Percentiles rank a stretch among this genome's conserved stretches.
phyloP scores from a whole-genome alignment of 2,888 invertebrate species.

The Harpalus rubripes region DNA sequence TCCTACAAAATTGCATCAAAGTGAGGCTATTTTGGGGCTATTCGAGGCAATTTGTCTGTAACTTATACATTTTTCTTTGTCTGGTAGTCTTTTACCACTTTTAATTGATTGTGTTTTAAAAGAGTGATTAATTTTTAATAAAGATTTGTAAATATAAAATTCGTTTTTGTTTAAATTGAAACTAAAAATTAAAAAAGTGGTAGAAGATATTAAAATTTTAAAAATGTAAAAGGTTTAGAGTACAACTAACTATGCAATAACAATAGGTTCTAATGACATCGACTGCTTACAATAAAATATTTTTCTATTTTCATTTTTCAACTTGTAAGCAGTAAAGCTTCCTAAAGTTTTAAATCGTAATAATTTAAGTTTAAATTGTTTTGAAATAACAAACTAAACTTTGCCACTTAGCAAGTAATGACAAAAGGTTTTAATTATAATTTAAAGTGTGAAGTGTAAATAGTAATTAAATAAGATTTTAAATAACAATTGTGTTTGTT shows the following conservation, averaged over 20 bases:
- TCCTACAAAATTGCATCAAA: too few relatives aligned
- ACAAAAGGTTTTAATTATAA: constrained; percentile 34
- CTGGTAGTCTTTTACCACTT: too few relatives aligned
- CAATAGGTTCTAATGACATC: constrained; percentile 31
- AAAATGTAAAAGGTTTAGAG: constrained; percentile 20
- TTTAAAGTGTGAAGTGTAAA: constrained; percentile 46
- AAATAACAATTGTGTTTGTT: constrained; percentile 46
- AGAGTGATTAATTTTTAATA: not conserved
- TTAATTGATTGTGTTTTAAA: not conserved
- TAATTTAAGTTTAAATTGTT: constrained; percentile 21
- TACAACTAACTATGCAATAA: constrained; percentile 37
- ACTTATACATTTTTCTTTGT: too few relatives aligned
- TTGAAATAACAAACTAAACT: constrained; percentile 45
- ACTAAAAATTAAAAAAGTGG: not conserved
- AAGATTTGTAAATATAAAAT: not conserved
- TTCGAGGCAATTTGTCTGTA: too few relatives aligned
- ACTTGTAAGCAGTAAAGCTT: constrained; percentile 38
- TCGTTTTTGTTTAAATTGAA: too few relatives aligned
- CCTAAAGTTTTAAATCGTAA: constrained; percentile 18
- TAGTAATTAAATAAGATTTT: constrained; percentile 50
- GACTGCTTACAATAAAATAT: constrained; percentile 43
- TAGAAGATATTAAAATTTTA: constrained; percentile 5
- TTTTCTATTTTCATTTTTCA: constrained; percentile 16
- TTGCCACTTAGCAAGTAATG: constrained; percentile 41
- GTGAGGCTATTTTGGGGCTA: too few relatives aligned